Base-by-base conservation (phyloP, 1,140 invertebrate genomes). In the Heliconius hermathena region DNA sequence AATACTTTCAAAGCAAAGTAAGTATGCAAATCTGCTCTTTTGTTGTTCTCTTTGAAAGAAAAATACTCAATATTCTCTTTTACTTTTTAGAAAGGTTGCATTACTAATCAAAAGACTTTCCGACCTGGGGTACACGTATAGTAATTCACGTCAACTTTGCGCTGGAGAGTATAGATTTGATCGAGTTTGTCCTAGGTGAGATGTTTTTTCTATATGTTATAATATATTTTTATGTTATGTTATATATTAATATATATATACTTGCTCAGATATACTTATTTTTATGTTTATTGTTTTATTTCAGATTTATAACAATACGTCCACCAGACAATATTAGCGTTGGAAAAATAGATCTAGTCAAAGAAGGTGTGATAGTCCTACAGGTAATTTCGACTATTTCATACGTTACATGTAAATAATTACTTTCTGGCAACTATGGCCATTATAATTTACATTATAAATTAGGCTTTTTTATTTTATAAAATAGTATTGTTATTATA, bases 1-100 rank as follows among this genome's bases (percentile, higher is more conserved):
- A 98, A 98, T 89, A 96, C 96, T 0, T 96, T 96, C 77, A 96
- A 97, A 90, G 92, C 95, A n/a, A 95, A 95, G 96, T 96, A 87
- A 94, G 93, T 87, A 57, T 57, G 5, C n/a, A 18, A 57, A 57
- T 0, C 8, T 57, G n/a, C 8, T 8, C 20, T 22, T 22, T 9
- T 57, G 0, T 57, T 57, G 8, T 8, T 57, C 20, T 57, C 20
- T n/a, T 57, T 22, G 0, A n/a, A 57, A 57, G 20, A 57, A 57
- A 57, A 22, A 57, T 57, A n/a, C 8, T 46, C n/a, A 22, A 57
- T n/a, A 9, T 1, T n/a, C 54, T 66, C 11, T 29, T 22, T 73
- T 72, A 20, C 70, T 73, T 91, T 89, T n/a, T 77, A 95, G 94
- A 78, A 95, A 94, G 89, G 89, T 95, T 29, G 90, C 93, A 22